Evolutionary conservation across 2,113 vertebrate species (phyloP).

Genomic region (Pithys albifrons): DNA sequence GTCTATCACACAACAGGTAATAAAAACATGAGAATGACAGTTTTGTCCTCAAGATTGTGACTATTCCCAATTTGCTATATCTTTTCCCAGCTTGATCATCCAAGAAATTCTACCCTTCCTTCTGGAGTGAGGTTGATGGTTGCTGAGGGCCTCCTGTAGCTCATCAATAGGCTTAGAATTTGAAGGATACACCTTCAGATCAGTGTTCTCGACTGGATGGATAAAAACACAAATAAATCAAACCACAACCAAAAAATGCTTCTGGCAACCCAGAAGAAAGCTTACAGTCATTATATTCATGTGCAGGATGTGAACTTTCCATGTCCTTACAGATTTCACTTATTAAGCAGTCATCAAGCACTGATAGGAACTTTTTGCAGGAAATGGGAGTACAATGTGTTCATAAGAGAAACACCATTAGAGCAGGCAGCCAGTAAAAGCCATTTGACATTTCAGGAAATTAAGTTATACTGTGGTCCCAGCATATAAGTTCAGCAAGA

Average conservation of each 20-base stretch:
- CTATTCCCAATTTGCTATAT: background rate
- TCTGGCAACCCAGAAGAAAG: background rate
- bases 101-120: background rate
- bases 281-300: background rate
- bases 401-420: slow-evolving; percentile 10
- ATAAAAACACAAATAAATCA: slow-evolving; percentile 44
- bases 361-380: slow-evolving; percentile 13
- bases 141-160: background rate
- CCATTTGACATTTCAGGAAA: slow-evolving; percentile 52
- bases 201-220: background rate
- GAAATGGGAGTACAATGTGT: slow-evolving; percentile 9
- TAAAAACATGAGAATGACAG: background rate
- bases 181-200: background rate
- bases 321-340: slow-evolving; percentile 26
- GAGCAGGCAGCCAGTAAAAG: background rate
- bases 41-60: background rate
- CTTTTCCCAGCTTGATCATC: background rate
- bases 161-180: background rate
- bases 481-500: slow-evolving; percentile 26
- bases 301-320: slow-evolving; percentile 8
- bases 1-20: background rate
- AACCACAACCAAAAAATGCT: background rate
- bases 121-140: background rate
- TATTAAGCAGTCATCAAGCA: slow-evolving; percentile 50
- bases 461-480: slow-evolving; percentile 9